Conservation (phyloP, 1,140 invertebrate species). For the Alviniconcha marisindica region DNA sequence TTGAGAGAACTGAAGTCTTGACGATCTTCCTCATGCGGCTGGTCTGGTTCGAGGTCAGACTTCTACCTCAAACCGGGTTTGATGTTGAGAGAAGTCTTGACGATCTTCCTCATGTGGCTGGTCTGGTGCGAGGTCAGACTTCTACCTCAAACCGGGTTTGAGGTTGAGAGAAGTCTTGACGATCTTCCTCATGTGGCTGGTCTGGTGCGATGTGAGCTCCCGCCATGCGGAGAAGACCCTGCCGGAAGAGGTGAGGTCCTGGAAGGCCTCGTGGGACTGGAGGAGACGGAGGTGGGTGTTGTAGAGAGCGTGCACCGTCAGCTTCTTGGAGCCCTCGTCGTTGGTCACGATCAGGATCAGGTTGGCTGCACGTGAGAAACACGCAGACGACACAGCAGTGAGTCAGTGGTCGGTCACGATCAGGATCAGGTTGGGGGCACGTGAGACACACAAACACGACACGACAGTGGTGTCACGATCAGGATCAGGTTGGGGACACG, state of each 20-base stretch:
- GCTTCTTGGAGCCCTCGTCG: conserved; percentile 58
- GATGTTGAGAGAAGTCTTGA: conserved; percentile 42
- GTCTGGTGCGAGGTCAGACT: conserved; percentile 62
- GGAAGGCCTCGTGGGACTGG: conserved; percentile 59
- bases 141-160: conserved; percentile 35
- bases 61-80: conserved; percentile 36
- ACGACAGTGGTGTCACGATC: too few species aligned
- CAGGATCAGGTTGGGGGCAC: neutral
- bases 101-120: conserved; percentile 56
- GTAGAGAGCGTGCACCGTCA: conserved; percentile 57
- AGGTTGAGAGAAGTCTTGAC: conserved; percentile 46
- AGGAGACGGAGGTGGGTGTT: conserved; percentile 55
- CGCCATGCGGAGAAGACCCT: conserved; percentile 59
- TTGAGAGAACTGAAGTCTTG: too few species aligned
- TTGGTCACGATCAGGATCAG: conserved; percentile 58
- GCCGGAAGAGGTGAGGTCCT: conserved; percentile 60
- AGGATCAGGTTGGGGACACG: too few species aligned
- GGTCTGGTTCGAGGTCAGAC: too few species aligned
- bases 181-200: conserved; percentile 59
- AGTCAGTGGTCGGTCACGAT: too few species aligned
- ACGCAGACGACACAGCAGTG: too few species aligned
- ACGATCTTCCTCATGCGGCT: too few species aligned
- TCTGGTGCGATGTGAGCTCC: conserved; percentile 62
- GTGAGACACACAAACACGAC: neutral
- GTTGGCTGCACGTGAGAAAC: conserved; percentile 39